Base-by-base conservation (phyloP, 2,797 vertebrate genomes). In the Esox lucius region DNA sequence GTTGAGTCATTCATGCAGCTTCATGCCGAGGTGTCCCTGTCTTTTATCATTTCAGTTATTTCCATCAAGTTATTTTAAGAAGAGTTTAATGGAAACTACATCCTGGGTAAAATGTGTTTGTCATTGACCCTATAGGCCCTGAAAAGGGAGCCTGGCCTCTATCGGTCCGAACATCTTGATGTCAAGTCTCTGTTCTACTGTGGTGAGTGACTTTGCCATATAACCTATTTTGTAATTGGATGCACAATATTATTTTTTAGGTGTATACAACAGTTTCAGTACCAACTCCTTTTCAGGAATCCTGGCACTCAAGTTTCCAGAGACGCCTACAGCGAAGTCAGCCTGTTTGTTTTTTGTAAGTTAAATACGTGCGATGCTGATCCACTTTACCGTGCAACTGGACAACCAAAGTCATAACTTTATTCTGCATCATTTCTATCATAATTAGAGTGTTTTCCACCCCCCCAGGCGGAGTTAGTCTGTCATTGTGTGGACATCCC, bases 1-100 rank as follows among this genome's bases (percentile, higher is more conserved):
- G 97, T 96, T 88, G 98, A 98, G 93, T 99, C 98, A 78, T 99
- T 99, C 91, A 97, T 99, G 98, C 94, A 96, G 93, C 96, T 99
- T 92, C 97, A 98, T 85, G 94, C 96, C 93, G 97, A 99, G 96
- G 98, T 99, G 89, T 89, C 94, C 94, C 93, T 61, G 90, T 19
- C 28, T 5, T 1, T 48, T 28, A 9, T 51, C 11, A 0, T 8
- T 16, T 46, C 9, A 13, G 12, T 46, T 46, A 46, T 46, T 12
- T 46, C 46, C 9, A 46, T 46, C 1, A 46, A 46, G 42, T 46
- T 46, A 46, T 46, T 46, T 46, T 13, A 46, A 46, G 42, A 46
- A 11, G 42, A 13, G 42, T 11, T 46, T 46, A 46, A 46, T 46
- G 12, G 3, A 13, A 13, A 46, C 42, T 46, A 46, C 46, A 46